A percentile compares a stretch with the other conserved stretches of the same genome.
These are phyloP conservation scores for Narcine bancroftii DNA, from an alignment of 2,113 vertebrate species.

Conservation along the genomic window DNA sequence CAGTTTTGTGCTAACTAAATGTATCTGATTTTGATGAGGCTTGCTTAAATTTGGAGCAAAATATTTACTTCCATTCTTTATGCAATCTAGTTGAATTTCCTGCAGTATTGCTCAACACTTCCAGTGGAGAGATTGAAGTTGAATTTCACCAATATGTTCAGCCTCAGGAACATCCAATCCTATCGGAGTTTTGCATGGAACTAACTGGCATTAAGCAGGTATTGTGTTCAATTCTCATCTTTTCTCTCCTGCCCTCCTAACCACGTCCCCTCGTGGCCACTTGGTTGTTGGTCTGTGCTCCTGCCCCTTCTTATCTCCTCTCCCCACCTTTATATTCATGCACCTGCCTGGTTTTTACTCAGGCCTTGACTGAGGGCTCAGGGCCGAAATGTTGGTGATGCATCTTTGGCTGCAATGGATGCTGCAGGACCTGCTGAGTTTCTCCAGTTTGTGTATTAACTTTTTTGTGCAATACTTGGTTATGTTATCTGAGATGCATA, in stretches of 20 bases:
- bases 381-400: too few relatives aligned
- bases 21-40: not conserved
- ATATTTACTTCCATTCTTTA: not conserved
- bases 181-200: slow-evolving; percentile 80
- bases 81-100: slow-evolving; percentile 78
- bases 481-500: not conserved
- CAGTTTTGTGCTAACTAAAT: not conserved
- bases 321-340: too few relatives aligned
- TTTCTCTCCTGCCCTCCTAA: too few relatives aligned
- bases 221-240: too few relatives aligned
- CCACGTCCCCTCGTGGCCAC: too few relatives aligned
- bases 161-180: slow-evolving; percentile 76
- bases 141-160: slow-evolving; percentile 86
- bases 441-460: too few relatives aligned
- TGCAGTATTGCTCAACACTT: slow-evolving; percentile 73
- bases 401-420: too few relatives aligned
- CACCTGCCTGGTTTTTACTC: too few relatives aligned
- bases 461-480: not conserved
- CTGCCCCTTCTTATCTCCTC: too few relatives aligned
- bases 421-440: too few relatives aligned
- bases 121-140: slow-evolving; percentile 68
- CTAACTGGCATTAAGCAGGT: slow-evolving; percentile 88
- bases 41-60: not conserved
- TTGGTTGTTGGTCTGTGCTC: too few relatives aligned
- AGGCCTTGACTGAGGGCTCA: too few relatives aligned